A percentile compares a stretch with the other conserved stretches of the same genome.
These are phyloP conservation scores for Spodoptera litura DNA, from an alignment of 1,140 invertebrate genomes.

Conservation along the genomic window DNA sequence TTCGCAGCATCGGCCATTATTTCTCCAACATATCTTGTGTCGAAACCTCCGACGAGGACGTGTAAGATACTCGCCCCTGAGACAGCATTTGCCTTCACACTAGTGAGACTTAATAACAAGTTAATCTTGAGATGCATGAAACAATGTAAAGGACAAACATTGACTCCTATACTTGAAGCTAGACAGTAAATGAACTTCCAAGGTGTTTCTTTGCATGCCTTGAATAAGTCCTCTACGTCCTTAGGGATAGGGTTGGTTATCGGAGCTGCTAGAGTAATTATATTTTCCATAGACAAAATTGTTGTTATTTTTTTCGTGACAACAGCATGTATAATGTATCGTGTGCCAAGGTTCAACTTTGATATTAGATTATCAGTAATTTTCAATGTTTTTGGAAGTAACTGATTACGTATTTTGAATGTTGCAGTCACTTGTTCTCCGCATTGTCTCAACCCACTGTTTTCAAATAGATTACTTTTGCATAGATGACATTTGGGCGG, in stretches of 20 bases:
- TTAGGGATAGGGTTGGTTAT: slow-evolving; percentile 58
- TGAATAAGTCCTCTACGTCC: slow-evolving; percentile 67
- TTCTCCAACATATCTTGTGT: slow-evolving; percentile 67
- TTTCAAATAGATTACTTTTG: slow-evolving; percentile 73
- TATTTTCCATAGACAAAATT: slow-evolving; percentile 73
- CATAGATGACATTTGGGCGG: slow-evolving; percentile 76
- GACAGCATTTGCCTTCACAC: slow-evolving; percentile 67
- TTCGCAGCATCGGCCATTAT: slow-evolving; percentile 69
- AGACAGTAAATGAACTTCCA: slow-evolving; percentile 81
- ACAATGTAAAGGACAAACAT: slow-evolving; percentile 70
- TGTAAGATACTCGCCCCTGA: slow-evolving; percentile 70
- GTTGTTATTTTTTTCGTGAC: slow-evolving; percentile 62
- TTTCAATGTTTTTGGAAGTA: slow-evolving; percentile 60
- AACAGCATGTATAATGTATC: slow-evolving; percentile 61
- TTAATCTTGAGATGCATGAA: slow-evolving; percentile 79
- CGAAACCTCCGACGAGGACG: slow-evolving; percentile 66
- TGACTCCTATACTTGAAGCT: slow-evolving; percentile 70
- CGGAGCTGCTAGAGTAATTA: slow-evolving; percentile 56
- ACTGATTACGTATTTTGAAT: slow-evolving; percentile 62
- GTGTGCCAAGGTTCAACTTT: slow-evolving; percentile 62
- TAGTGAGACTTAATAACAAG: slow-evolving; percentile 75
- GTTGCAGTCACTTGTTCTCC: slow-evolving; percentile 71
- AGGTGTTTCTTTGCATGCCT: slow-evolving; percentile 65
- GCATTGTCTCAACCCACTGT: slow-evolving; percentile 71
- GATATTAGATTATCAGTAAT: slow-evolving; percentile 73